Evolutionary conservation across 2,888 invertebrate species (phyloP).

Genomic region (Eupithecia pulchellata): DNA sequence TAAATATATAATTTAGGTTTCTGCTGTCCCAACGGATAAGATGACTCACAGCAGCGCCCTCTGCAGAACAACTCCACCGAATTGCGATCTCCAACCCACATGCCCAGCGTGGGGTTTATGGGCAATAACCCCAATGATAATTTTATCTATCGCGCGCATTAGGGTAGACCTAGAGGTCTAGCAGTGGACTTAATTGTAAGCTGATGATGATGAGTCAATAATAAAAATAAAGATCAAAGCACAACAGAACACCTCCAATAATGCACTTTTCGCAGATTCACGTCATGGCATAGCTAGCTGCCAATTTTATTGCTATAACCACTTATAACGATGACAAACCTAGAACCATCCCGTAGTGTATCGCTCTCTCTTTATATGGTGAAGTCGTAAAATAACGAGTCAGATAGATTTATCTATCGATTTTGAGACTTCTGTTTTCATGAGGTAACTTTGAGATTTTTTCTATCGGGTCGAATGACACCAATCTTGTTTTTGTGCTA

Average conservation of each 20-base stretch:
- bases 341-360: slow-evolving; percentile 21
- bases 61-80: no score
- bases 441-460: no score
- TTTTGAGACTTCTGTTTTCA: slow-evolving; percentile 7
- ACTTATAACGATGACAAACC: slow-evolving; percentile 29
- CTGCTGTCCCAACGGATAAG: no score
- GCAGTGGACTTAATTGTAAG: background rate
- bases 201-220: background rate
- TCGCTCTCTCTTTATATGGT: slow-evolving; percentile 22
- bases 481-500: no score
- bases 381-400: slow-evolving; percentile 28
- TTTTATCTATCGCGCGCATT: no score
- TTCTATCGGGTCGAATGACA: no score
- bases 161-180: no score
- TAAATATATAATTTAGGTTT: no score
- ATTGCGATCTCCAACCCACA: no score
- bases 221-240: slow-evolving; percentile 5
- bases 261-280: slow-evolving; percentile 16
- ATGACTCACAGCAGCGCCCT: no score
- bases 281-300: slow-evolving; percentile 20
- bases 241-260: slow-evolving; percentile 1
- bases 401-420: background rate
- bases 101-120: no score
- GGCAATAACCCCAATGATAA: no score
- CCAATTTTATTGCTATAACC: slow-evolving; percentile 21